These are phyloP conservation scores for Marronus borbonicus DNA, from an alignment of 2,888 invertebrate species.

Conservation along the genomic window DNA sequence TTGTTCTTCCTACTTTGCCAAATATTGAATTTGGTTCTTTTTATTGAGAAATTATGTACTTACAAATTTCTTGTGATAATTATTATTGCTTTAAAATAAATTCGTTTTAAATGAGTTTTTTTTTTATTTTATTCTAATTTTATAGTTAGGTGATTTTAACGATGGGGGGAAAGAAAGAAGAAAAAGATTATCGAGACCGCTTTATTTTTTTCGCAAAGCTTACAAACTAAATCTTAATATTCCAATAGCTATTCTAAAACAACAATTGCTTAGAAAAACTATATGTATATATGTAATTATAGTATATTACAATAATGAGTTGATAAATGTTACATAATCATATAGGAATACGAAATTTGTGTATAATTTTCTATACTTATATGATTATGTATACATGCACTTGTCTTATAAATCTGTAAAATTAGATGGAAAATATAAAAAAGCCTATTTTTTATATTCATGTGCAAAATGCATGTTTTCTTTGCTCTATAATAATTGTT, in stretches of 20 bases:
- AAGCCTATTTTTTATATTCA: constrained; percentile 68
- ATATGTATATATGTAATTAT: constrained; percentile 71
- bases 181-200: constrained; percentile 67
- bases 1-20: not conserved
- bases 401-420: constrained; percentile 57
- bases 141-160: not conserved
- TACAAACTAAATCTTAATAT: constrained; percentile 71
- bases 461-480: constrained; percentile 64
- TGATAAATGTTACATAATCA: constrained; percentile 66
- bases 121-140: not conserved
- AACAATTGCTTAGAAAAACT: constrained; percentile 72
- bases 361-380: constrained; percentile 51
- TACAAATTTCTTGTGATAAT: not conserved
- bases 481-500: constrained; percentile 52
- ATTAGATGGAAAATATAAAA: constrained; percentile 68
- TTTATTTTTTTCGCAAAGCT: constrained; percentile 71
- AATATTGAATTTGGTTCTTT: not conserved
- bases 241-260: constrained; percentile 71
- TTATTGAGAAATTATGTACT: not conserved
- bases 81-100: not conserved
- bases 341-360: constrained; percentile 62
- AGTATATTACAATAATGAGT: constrained; percentile 69
- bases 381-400: constrained; percentile 58
- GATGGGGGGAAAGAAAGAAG: constrained; percentile 20
- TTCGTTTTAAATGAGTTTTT: not conserved